A percentile compares a stretch with the other conserved stretches of the same genome.
These are phyloP conservation scores for Corythaixoides concolor DNA, from an alignment of 2,113 vertebrate species.

Conservation along the genomic window DNA sequence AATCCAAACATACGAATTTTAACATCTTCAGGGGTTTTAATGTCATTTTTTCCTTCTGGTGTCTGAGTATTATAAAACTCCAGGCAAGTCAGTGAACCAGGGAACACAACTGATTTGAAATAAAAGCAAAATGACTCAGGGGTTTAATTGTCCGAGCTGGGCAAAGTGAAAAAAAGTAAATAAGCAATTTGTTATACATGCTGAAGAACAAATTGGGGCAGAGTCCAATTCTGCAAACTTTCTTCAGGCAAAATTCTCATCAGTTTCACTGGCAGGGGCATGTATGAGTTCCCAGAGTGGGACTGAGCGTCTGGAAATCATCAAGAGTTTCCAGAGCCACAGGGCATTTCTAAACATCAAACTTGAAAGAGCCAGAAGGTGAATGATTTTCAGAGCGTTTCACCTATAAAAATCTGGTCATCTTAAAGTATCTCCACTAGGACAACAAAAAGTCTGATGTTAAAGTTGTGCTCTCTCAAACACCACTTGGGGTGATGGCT, in stretches of 20 bases:
- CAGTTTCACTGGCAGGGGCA: neutral
- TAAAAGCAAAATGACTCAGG: conserved; percentile 53
- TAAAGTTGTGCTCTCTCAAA: neutral
- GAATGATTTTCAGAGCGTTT: neutral
- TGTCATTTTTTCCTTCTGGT: conserved; percentile 28
- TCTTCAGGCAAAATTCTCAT: conserved; percentile 54
- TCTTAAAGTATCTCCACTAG: neutral
- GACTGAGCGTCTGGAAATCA: conserved; percentile 6
- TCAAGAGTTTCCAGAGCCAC: conserved; percentile 15
- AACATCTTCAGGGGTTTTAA: conserved; percentile 25
- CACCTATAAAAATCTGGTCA: neutral
- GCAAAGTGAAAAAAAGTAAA: conserved; percentile 28
- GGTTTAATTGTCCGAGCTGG: conserved; percentile 50
- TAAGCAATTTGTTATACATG: conserved; percentile 44
- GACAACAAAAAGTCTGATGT: neutral
- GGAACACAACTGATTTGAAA: conserved; percentile 35
- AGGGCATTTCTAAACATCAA: conserved; percentile 26
- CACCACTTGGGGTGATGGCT: neutral
- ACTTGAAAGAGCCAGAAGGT: neutral
- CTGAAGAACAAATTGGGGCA: conserved; percentile 31
- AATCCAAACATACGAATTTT: conserved; percentile 46
- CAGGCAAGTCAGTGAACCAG: neutral
- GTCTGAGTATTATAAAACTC: conserved; percentile 24
- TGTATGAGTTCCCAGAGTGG: neutral
- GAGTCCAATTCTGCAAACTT: conserved; percentile 11